Evolutionary conservation across 2,888 invertebrate genomes (phyloP).

Genomic region (Operophtera brumata): DNA sequence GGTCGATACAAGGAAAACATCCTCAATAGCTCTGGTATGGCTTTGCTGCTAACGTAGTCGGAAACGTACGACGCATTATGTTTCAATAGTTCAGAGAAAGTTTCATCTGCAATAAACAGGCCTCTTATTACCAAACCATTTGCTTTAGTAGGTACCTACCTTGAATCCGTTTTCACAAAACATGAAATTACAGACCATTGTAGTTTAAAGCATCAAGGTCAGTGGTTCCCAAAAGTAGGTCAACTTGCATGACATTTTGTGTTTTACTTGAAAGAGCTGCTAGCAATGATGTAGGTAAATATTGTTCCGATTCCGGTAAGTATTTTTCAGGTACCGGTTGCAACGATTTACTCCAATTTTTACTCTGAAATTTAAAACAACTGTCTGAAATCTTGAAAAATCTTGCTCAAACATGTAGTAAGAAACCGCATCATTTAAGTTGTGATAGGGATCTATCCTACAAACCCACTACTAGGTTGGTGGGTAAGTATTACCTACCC

Average conservation of each 20-base stretch:
- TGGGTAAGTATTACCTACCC: too few relatives aligned
- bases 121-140: slow-evolving; percentile 11
- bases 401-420: too few relatives aligned
- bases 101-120: slow-evolving; percentile 66
- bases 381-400: neutral
- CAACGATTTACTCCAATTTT: slow-evolving; percentile 80
- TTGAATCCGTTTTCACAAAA: slow-evolving; percentile 27
- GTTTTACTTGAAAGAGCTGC: slow-evolving; percentile 75
- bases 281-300: slow-evolving; percentile 79
- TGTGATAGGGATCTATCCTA: too few relatives aligned
- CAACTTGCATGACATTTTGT: slow-evolving; percentile 79
- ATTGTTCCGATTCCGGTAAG: slow-evolving; percentile 81
- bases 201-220: slow-evolving; percentile 83
- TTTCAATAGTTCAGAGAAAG: slow-evolving; percentile 81
- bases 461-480: too few relatives aligned
- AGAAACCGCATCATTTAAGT: too few relatives aligned
- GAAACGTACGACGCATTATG: slow-evolving; percentile 77
- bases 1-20: slow-evolving; percentile 53
- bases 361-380: slow-evolving; percentile 64
- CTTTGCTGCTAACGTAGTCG: slow-evolving; percentile 79
- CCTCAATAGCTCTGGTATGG: slow-evolving; percentile 80
- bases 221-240: slow-evolving; percentile 85
- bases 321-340: slow-evolving; percentile 84
- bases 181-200: slow-evolving; percentile 59
- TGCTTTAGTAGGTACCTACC: too few relatives aligned